Evolutionary conservation across 2,888 invertebrate species (phyloP).

Genomic region (Metallyticus violacea): DNA sequence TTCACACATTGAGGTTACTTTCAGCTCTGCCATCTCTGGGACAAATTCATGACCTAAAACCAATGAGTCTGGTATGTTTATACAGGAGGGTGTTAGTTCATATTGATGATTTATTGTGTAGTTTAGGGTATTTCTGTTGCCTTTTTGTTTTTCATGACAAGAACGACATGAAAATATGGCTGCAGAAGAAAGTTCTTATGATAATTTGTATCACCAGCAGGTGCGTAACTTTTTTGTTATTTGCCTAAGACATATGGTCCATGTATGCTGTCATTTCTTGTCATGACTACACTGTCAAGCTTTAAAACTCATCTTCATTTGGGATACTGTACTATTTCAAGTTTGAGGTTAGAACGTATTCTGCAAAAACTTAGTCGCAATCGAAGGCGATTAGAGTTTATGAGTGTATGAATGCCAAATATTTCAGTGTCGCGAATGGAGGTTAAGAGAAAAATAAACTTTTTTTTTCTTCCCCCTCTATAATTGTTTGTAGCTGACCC

Average conservation of each 20-base stretch:
- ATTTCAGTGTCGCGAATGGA: not conserved
- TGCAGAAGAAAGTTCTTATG: slow-evolving; percentile 22
- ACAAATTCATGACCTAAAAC: too few relatives aligned
- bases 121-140: not conserved
- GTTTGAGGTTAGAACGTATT: not conserved
- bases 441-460: not conserved
- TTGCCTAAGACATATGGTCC: not conserved
- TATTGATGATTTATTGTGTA: not conserved
- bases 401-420: not conserved
- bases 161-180: slow-evolving; percentile 27
- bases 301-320: not conserved
- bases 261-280: not conserved
- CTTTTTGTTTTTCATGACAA: not conserved
- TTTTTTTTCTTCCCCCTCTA: not conserved
- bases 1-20: too few relatives aligned
- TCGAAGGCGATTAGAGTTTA: not conserved
- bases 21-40: too few relatives aligned
- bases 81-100: too few relatives aligned
- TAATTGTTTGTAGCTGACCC: not conserved
- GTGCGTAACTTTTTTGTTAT: slow-evolving; percentile 19
- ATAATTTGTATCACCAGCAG: slow-evolving; percentile 28
- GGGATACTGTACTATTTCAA: not conserved
- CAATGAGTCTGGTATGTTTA: too few relatives aligned
- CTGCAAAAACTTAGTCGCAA: not conserved
- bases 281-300: too few relatives aligned